Conservation (phyloP, 2,113 vertebrate genomes). For the Burhinus bistriatus region DNA sequence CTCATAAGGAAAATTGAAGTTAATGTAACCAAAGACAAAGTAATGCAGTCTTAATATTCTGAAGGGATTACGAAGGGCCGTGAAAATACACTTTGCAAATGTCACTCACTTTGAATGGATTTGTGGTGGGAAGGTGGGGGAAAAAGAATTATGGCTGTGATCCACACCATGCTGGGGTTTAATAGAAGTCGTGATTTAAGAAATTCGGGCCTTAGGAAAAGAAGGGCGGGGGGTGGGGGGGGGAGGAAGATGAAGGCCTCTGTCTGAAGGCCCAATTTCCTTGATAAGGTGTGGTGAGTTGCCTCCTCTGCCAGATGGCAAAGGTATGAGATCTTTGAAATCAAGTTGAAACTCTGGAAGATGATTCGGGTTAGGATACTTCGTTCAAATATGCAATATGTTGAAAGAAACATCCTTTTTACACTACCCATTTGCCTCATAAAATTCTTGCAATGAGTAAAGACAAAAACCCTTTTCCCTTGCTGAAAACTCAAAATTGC, state of each 20-base stretch:
- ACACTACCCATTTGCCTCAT: accelerated
- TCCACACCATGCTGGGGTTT: constrained; percentile 18
- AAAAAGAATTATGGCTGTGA: constrained; percentile 9
- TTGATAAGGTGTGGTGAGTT: not conserved
- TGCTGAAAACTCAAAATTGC: not conserved
- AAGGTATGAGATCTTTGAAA: not conserved
- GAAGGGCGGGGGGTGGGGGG: too few species aligned
- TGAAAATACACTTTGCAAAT: constrained; percentile 76
- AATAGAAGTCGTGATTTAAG: constrained; percentile 48
- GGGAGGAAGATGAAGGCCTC: not conserved
- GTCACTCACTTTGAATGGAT: constrained; percentile 72
- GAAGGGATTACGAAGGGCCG: constrained; percentile 75
- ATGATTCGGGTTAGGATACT: not conserved
- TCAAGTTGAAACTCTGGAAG: not conserved
- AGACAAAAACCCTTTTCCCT: accelerated
- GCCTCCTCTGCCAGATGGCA: not conserved
- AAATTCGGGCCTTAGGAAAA: not conserved
- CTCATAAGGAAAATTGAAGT: constrained; percentile 82
- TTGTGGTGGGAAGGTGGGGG: constrained; percentile 58
- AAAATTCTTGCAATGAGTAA: not conserved
- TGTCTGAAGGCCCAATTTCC: not conserved
- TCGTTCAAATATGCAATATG: too few species aligned
- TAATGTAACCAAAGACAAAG: constrained; percentile 82
- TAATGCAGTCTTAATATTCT: constrained; percentile 78
- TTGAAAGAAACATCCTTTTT: not conserved